These are phyloP conservation scores for Latrodectus geometricus DNA, from an alignment of 1,140 invertebrate species.

Conservation along the genomic window DNA sequence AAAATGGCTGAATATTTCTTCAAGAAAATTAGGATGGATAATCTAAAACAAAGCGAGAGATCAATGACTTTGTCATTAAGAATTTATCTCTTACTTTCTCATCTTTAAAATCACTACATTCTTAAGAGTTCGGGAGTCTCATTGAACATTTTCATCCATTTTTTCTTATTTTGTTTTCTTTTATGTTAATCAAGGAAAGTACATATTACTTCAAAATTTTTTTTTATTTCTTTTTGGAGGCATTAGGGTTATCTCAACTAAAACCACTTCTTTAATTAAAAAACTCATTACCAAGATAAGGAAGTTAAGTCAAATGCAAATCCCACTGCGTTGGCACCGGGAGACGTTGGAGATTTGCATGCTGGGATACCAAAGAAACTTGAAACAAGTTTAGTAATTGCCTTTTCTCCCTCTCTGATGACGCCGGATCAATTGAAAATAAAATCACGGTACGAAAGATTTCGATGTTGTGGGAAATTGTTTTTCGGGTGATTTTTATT, in stretches of 20 bases:
- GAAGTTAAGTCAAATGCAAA: constrained; percentile 19
- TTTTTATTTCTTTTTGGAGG: constrained; percentile 7
- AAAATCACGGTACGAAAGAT: not conserved
- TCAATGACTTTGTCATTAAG: constrained; percentile 16
- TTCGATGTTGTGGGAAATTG: not conserved
- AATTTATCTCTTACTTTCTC: not conserved
- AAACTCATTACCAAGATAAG: constrained; percentile 43
- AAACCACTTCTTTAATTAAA: constrained; percentile 54
- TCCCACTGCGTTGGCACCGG: not conserved
- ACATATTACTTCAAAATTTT: not conserved
- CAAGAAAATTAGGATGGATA: not conserved
- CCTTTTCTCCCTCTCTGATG: not conserved
- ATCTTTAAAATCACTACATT: not conserved
- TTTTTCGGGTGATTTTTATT: not conserved
- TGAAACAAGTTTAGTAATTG: constrained; percentile 10
- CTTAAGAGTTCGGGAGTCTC: constrained; percentile 19
- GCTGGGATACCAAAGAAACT: not conserved
- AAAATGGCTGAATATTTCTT: too few relatives aligned
- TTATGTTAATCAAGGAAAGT: constrained; percentile 47
- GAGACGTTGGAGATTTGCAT: constrained; percentile 32
- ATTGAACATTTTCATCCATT: not conserved
- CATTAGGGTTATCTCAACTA: constrained; percentile 33
- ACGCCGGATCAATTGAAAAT: constrained; percentile 29
- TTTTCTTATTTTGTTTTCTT: not conserved
- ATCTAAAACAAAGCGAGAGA: not conserved